Evolutionary conservation across 2,113 vertebrate genomes (phyloP), one percentile per base, ranked within the genome.

Genomic region (Lasiurus cinereus): DNA sequence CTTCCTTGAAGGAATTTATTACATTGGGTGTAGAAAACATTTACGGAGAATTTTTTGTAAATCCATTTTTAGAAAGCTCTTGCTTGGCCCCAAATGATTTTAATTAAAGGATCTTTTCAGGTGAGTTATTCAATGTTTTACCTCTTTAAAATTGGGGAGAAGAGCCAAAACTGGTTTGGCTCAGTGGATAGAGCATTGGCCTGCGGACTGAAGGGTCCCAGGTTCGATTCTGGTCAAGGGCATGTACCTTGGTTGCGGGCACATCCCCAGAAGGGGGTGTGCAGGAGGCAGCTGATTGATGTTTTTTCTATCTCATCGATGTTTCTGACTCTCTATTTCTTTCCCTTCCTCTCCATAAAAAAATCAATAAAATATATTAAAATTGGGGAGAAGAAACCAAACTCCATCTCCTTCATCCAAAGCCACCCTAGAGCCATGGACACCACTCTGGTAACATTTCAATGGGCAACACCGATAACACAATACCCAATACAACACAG

Each of bases 61-160:
- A 67, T 78, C 4, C 22, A 67, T 82, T 74, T 56, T 74, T 48
- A 3, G 85, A 83, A 85, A 95, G 50, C 22, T 33, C 3, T 43
- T 91, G 2, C 29, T 79, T 86, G 56, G 15, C 29, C n/a, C 2
- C 4, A 85, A 67, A 73, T 83, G 46, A 87, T 94, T 90, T 91
- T 77, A 85, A 76, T 56, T 64, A 56, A 74, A 48, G 39, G 29
- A 36, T 3, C 14, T 70, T 94, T 94, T 76, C 46, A 56, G 70
- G 18, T 43, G 29, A 22, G n/a, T 86, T 39, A 46, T 36, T 84
- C 79, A 52, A 29, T 80, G 10, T 79, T 95, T 83, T 36, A 52
- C 56, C 62, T 12, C 66, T 90, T 91, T 92, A 90, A 92, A 86
- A 66, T 1, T 4, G 31, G 12, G 59, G 22, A 82, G 46, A 46